Conservation (phyloP, 1,140 invertebrate genomes). For the Neodiprion lecontei region DNA sequence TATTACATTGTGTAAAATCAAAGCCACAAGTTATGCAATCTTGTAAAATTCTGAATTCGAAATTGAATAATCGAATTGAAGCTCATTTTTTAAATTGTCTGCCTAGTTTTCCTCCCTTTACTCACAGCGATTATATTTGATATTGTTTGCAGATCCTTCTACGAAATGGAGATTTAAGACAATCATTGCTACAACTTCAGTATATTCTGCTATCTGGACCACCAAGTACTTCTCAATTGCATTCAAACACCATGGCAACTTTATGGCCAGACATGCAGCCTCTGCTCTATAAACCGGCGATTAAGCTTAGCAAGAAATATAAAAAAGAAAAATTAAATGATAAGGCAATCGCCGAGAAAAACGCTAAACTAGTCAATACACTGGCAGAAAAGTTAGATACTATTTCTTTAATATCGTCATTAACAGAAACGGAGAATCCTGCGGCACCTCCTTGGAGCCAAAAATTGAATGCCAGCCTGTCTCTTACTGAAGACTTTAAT, state of each 20-base stretch:
- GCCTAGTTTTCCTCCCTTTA: background rate
- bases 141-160: constrained; percentile 44
- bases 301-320: constrained; percentile 40
- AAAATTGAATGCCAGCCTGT: constrained; percentile 46
- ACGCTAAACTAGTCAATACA: constrained; percentile 28
- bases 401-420: constrained; percentile 44
- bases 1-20: too few species aligned
- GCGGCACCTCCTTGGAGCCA: constrained; percentile 32
- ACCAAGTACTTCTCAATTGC: constrained; percentile 16
- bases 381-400: constrained; percentile 45
- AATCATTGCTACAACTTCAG: constrained; percentile 74
- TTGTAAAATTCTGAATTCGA: too few species aligned
- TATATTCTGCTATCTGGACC: constrained; percentile 66
- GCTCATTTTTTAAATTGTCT: too few species aligned
- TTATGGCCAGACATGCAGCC: constrained; percentile 45
- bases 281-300: constrained; percentile 47
- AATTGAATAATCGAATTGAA: too few species aligned
- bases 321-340: constrained; percentile 33
- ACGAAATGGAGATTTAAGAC: constrained; percentile 70
- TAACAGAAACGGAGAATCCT: constrained; percentile 41
- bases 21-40: too few species aligned
- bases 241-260: constrained; percentile 31
- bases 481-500: constrained; percentile 43
- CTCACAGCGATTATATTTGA: constrained; percentile 27
- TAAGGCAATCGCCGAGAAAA: background rate